phyloP scores from a whole-genome alignment of 2,888 invertebrate genomes.

The Drosophila anomelani region DNA sequence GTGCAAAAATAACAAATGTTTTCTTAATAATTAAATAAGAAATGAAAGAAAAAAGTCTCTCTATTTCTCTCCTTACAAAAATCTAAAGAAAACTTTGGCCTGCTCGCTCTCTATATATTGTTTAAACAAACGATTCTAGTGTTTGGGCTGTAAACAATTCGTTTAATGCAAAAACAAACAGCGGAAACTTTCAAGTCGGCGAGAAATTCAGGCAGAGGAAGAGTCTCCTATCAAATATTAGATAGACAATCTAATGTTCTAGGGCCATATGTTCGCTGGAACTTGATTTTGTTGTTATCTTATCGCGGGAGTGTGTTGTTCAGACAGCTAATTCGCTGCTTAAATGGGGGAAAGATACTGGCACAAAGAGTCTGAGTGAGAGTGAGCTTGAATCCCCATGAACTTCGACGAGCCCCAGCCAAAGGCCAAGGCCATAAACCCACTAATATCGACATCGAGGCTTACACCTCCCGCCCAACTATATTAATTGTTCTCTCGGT shows the following conservation, averaged over 20 bases:
- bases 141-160: slow-evolving; percentile 14
- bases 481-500: not conserved
- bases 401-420: slow-evolving; percentile 2
- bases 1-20: not conserved
- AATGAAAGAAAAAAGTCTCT: not conserved
- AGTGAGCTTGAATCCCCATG: slow-evolving; percentile 1
- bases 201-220: not conserved
- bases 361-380: slow-evolving; percentile 12
- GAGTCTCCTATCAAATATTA: slow-evolving; percentile 3
- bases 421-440: not conserved
- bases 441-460: slow-evolving; percentile 4
- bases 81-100: slow-evolving; percentile 9
- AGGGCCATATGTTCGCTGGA: slow-evolving; percentile 11
- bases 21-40: not conserved
- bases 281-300: slow-evolving; percentile 27
- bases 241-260: slow-evolving; percentile 11
- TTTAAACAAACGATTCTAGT: slow-evolving; percentile 22
- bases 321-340: slow-evolving; percentile 37
- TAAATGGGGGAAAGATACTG: slow-evolving; percentile 24
- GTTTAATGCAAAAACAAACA: slow-evolving; percentile 7
- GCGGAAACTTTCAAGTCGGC: slow-evolving; percentile 20
- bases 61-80: not conserved
- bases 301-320: slow-evolving; percentile 4
- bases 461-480: not conserved
- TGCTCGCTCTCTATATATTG: not conserved